Conservation (phyloP, 2,888 invertebrate species). For the Nemurella pictetii region DNA sequence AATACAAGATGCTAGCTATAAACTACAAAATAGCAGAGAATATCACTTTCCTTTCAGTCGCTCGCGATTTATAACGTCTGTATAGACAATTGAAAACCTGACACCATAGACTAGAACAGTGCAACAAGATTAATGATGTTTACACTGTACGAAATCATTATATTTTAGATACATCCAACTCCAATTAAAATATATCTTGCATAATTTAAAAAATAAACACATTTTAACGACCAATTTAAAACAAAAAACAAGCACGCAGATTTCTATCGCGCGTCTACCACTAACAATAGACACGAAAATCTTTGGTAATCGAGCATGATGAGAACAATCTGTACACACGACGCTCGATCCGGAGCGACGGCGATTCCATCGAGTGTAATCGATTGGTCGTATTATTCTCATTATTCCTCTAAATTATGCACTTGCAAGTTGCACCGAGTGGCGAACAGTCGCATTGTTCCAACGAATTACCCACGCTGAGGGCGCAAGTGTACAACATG, state of each 20-base stretch:
- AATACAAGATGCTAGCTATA: neutral
- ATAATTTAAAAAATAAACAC: neutral
- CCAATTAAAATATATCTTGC: neutral
- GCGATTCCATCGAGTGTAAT: neutral
- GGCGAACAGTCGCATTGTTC: neutral
- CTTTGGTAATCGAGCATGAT: neutral
- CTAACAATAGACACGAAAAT: neutral
- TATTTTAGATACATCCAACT: neutral
- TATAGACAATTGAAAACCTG: neutral
- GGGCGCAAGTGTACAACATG: neutral
- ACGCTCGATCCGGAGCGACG: neutral
- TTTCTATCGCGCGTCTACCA: neutral
- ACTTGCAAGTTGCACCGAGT: neutral
- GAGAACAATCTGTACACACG: neutral
- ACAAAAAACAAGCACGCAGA: neutral
- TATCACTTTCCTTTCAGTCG: slow-evolving; percentile 8
- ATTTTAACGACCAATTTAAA: neutral
- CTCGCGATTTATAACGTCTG: neutral
- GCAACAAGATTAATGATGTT: neutral
- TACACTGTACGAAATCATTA: neutral
- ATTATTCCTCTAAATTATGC: neutral
- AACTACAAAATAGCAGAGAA: neutral
- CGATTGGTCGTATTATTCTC: neutral
- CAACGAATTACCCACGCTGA: neutral
- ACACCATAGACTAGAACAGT: neutral